Evolutionary conservation across 2,113 vertebrate genomes (phyloP), one percentile per base, ranked within the genome.

Genomic region (Zosterops japonicus): DNA sequence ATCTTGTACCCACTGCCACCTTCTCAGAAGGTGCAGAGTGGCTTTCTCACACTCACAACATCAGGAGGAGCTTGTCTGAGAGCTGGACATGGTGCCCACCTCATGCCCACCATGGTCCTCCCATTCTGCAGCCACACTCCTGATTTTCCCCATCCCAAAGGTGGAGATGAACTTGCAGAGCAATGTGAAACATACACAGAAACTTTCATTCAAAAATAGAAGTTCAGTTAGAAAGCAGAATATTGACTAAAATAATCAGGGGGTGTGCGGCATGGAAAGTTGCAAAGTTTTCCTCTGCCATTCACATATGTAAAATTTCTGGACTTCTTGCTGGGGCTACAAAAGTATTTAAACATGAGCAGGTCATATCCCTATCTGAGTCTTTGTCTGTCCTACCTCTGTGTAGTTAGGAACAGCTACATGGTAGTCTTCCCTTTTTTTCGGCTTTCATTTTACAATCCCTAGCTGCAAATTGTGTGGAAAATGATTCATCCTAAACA

Each of bases 351-450:
- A 55, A 91, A 9, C 6, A 11, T n/a, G 63, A 75, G 1, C 10
- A n/a, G 18, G 2, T n/a, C 25, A 12, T 18, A 76, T 12, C 4
- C 39, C 9, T 74, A 0, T 60, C 9, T 31, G 46, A 63, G 25
- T 64, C 53, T 72, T 71, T 39, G 36, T 16, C 23, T 77, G 8
- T 57, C 16, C 39, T 77, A 20, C 7, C 8, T 72, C 53, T 67
- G 17, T 29, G 22, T 61, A 21, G 49, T 47, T 42, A 80, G 46
- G n/a, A 83, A 49, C 23, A 74, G 18, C 11, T 61, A 17, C 18
- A 2, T 4, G 0, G 22, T 50, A 80, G 14, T 63, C 46, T 83
- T 79, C 3, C 11, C 83, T 89, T 83, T 89, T 83, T 78, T 35
- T 50, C 23, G 0, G 2, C 19, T 75, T 77, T 11, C 0, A 1